Conservation (phyloP, 1,140 invertebrate species). For the Drosophila burlai region DNA sequence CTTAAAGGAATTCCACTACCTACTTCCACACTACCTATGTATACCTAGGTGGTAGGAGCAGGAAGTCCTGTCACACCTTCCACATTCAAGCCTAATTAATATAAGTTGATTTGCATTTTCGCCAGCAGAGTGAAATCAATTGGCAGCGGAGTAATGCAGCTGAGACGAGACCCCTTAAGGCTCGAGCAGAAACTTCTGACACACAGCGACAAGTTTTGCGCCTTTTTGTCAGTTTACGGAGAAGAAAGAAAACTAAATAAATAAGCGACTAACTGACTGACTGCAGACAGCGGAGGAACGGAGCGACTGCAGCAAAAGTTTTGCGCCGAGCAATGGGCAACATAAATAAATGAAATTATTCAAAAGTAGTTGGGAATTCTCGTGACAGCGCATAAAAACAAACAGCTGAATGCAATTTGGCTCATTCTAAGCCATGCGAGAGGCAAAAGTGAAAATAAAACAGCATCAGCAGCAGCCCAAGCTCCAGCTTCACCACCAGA, state of each 20-base stretch:
- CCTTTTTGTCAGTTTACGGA: conserved; percentile 58
- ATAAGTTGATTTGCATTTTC: conserved; percentile 15
- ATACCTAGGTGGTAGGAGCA: too few species aligned
- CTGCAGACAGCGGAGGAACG: conserved; percentile 34
- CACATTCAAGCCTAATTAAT: conserved; percentile 51
- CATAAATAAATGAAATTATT: conserved; percentile 82
- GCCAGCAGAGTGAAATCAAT: conserved; percentile 43
- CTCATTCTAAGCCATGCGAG: conserved; percentile 61
- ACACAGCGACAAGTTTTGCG: conserved; percentile 58
- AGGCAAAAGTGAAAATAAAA: conserved; percentile 66
- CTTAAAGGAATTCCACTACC: too few species aligned
- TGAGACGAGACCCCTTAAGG: conserved; percentile 1
- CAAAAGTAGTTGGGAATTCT: conserved; percentile 77
- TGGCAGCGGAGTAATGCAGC: conserved; percentile 20
- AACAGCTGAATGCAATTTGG: conserved; percentile 79
- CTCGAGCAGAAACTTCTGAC: conserved; percentile 63
- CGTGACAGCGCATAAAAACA: conserved; percentile 78
- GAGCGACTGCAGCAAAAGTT: conserved; percentile 53
- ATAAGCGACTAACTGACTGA: conserved; percentile 73
- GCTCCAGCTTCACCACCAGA: conserved; percentile 13
- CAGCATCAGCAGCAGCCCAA: conserved; percentile 18
- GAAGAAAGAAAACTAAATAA: conserved; percentile 70
- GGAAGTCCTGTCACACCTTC: too few species aligned
- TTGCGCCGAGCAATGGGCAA: conserved; percentile 54
- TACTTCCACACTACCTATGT: too few species aligned